Evolutionary conservation across 2,797 vertebrate species (phyloP).

Genomic region (Orientallactaga sibirica): DNA sequence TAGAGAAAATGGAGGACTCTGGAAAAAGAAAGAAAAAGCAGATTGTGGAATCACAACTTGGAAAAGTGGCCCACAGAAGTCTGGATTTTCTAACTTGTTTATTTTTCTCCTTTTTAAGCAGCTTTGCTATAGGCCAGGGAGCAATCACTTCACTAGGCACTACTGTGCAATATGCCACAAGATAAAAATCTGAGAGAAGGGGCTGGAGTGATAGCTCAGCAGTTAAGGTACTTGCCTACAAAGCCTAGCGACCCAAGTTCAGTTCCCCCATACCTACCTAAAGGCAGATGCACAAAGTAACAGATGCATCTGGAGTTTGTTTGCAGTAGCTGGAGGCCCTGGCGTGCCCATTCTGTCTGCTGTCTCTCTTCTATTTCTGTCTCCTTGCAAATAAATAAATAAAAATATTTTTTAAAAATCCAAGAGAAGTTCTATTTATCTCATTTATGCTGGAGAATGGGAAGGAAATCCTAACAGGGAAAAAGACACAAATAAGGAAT

Average conservation of each 20-base stretch:
- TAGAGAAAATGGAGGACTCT: background rate
- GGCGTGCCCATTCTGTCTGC: too few species aligned
- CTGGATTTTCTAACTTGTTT: background rate
- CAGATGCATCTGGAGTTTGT: too few species aligned
- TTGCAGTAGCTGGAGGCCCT: too few species aligned
- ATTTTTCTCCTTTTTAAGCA: conserved; percentile 24
- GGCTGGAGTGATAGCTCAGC: too few species aligned
- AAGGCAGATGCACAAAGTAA: too few species aligned
- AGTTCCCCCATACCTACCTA: too few species aligned
- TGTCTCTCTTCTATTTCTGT: too few species aligned
- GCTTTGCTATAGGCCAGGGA: conserved; percentile 7
- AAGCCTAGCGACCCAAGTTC: too few species aligned
- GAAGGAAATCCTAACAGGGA: conserved; percentile 2
- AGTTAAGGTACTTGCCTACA: too few species aligned
- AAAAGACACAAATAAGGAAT: background rate
- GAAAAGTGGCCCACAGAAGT: conserved; percentile 30
- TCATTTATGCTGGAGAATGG: background rate
- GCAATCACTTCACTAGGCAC: background rate
- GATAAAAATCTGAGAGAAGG: too few species aligned
- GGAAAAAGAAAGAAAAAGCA: conserved; percentile 39
- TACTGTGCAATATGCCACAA: background rate
- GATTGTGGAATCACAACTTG: conserved; percentile 1
- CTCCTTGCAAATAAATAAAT: too few species aligned
- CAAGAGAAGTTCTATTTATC: background rate
- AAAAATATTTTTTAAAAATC: background rate